A percentile compares a stretch with the other conserved stretches of the same genome.
Conservation (phyloP, 2,113 vertebrate species). For the Ameiurus melas region DNA sequence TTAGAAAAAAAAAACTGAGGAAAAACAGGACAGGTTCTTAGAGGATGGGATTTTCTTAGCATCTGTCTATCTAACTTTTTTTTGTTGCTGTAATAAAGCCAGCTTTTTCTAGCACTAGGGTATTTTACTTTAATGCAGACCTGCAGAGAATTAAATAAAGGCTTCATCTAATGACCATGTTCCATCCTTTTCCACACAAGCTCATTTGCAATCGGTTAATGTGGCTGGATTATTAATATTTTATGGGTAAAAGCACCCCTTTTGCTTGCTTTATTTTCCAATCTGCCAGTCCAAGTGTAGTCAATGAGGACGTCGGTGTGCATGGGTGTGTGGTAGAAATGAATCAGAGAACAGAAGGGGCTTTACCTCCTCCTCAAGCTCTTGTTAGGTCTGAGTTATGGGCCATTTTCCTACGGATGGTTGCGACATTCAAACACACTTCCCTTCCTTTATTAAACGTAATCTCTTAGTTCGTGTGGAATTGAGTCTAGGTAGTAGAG, state of each 20-base stretch:
- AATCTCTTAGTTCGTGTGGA: constrained; percentile 37
- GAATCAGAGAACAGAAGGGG: constrained; percentile 36
- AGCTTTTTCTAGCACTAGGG: not conserved
- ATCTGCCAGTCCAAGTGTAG: constrained; percentile 6
- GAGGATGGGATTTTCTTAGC: not conserved
- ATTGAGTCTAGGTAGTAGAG: not conserved
- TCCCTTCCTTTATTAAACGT: constrained; percentile 37
- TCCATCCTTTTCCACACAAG: not conserved
- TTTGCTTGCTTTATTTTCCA: constrained; percentile 1
- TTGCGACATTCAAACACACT: constrained; percentile 35
- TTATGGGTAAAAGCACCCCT: constrained; percentile 27
- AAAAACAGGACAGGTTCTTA: not conserved
- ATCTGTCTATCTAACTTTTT: not conserved
- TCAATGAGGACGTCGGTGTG: constrained; percentile 12
- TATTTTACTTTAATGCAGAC: not conserved
- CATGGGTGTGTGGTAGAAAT: constrained; percentile 6
- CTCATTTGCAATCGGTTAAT: constrained; percentile 34
- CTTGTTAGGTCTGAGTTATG: constrained; percentile 51
- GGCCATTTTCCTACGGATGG: constrained; percentile 36
- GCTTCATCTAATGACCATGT: not conserved
- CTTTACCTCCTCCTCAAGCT: constrained; percentile 23
- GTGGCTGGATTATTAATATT: constrained; percentile 44
- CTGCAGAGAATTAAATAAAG: not conserved
- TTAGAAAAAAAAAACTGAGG: not conserved
- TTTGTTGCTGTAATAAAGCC: not conserved